Evolutionary conservation across 2,797 vertebrate genomes (phyloP), one percentile per base, ranked within the genome.

Genomic region (Leptodactylus fallax): DNA sequence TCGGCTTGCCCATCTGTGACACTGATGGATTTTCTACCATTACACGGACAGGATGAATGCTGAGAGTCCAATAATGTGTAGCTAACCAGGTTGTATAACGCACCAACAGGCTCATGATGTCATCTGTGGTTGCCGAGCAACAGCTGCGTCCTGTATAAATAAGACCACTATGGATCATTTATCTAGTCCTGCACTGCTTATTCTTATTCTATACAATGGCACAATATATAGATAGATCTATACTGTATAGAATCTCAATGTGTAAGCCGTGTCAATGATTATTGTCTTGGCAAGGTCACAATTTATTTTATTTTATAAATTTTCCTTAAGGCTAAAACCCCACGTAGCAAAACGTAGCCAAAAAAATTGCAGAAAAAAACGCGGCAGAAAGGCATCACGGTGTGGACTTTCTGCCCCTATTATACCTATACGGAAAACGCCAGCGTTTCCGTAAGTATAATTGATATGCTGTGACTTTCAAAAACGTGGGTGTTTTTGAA

Each of bases 51-150:
- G 67, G 63, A 21, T 78, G 63, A 25, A 47, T 10, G 76, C 51
- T 45, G 63, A 65, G 49, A 1, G 49, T 21, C 65, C 36, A 27
- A 55, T 71, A 79, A 53, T 49, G 25, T 47, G 23, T 49, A 23
- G 61, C 55, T 79, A 78, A 85, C 72, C 47, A 69, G 85, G 23
- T 79, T 77, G 71, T 36, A 61, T 14, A 61, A 63, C 36, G 14
- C n/a, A 65, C 72, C 53, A 16, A 78, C 47, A 45, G 11, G n/a
- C 25, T 12, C 25, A 65, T 86, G 85, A 79, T 55, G 49, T 53
- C 49, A 80, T 12, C 60, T 9, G 3, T 56, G 51, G 63, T 86
- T 72, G 19, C 85, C 63, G 14, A 72, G 77, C 77, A 86, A 86
- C 51, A n/a, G 45, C 16, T 45, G 76, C 85, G 16, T 79, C 63